Conservation (phyloP, 2,797 vertebrate genomes). For the Chrysocyon brachyurus region DNA sequence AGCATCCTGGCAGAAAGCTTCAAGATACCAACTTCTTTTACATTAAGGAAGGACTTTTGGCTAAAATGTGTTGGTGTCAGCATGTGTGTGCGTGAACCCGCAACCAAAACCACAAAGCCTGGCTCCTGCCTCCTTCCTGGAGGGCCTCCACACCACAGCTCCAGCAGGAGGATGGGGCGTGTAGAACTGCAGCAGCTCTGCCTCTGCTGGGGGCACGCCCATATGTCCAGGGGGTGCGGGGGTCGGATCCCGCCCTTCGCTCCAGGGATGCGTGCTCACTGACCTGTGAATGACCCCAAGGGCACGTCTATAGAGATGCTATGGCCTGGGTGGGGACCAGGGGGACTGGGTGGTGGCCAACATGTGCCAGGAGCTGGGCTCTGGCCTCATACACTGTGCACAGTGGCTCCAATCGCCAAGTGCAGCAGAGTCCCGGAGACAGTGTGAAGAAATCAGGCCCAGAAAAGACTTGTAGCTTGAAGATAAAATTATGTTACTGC, state of each 20-base stretch:
- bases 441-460: not conserved
- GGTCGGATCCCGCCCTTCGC: not conserved
- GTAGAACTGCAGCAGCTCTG: not conserved
- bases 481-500: not conserved
- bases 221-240: no score
- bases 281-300: not conserved
- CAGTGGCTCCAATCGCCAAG: not conserved
- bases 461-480: not conserved
- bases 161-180: not conserved
- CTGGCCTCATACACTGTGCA: no score
- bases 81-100: not conserved
- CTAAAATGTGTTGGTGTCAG: not conserved
- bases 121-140: not conserved
- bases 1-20: not conserved
- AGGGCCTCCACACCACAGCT: not conserved
- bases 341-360: not conserved
- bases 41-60: not conserved
- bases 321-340: no score
- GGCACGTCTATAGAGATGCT: not conserved
- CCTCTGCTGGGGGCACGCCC: not conserved
- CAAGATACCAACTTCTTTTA: not conserved
- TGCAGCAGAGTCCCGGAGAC: not conserved
- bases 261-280: not conserved
- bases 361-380: fast-evolving
- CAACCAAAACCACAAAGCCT: not conserved